phyloP scores from a whole-genome alignment of 35 echinoderm and acorn worm genomes.

The Ophioderma brevispina region DNA sequence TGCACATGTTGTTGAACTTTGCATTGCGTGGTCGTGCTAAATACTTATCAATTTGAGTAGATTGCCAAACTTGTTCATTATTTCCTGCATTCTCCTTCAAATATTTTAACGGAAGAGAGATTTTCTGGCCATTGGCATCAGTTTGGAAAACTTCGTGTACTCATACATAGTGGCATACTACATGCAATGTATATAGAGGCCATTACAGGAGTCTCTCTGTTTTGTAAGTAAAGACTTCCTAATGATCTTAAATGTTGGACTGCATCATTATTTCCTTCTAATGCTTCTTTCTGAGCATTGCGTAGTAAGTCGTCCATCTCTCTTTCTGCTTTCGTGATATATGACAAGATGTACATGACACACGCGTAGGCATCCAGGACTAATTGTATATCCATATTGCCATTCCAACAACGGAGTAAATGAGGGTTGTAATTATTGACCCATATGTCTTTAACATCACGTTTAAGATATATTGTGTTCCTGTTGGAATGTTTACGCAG shows the following conservation, averaged over 20 bases:
- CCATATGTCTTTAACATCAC: background rate
- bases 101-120: constrained; percentile 46
- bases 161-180: constrained; percentile 26
- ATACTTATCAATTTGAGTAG: constrained; percentile 55
- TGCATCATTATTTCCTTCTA: constrained; percentile 58
- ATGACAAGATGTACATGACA: constrained; percentile 33
- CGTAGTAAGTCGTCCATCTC: constrained; percentile 51
- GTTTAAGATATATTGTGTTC: no score
- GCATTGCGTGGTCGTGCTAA: constrained; percentile 26
- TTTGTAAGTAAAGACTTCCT: constrained; percentile 52
- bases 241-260: constrained; percentile 41
- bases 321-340: constrained; percentile 65
- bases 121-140: constrained; percentile 13
- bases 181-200: constrained; percentile 33
- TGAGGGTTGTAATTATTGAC: constrained; percentile 45
- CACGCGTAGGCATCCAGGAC: constrained; percentile 64
- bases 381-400: constrained; percentile 72
- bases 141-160: constrained; percentile 24
- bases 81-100: constrained; percentile 7
- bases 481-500: no score
- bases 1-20: constrained; percentile 50
- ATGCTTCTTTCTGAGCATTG: constrained; percentile 30
- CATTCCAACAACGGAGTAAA: constrained; percentile 50
- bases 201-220: constrained; percentile 51
- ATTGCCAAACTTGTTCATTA: constrained; percentile 36